phyloP scores from a whole-genome alignment of 1,140 invertebrate species.

The Sarcophaga peregrina region DNA sequence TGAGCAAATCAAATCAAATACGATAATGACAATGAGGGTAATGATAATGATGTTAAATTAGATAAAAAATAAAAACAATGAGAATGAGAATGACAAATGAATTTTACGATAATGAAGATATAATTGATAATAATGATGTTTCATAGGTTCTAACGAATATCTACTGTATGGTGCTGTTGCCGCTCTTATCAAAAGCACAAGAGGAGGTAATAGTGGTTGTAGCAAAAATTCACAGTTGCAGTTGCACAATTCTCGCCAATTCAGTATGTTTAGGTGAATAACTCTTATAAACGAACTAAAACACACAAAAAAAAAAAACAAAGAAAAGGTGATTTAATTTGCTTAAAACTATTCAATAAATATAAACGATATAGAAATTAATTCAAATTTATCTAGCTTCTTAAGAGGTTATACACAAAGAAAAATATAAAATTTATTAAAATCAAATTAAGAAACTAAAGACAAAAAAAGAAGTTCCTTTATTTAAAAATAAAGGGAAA shows the following conservation, averaged over 20 bases:
- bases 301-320: background rate
- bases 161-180: background rate
- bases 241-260: conserved; percentile 34
- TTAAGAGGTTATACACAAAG: background rate
- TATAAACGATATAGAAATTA: background rate
- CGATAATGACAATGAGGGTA: background rate
- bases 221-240: conserved; percentile 33
- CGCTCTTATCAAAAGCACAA: background rate
- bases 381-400: background rate
- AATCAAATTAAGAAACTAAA: background rate
- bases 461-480: background rate
- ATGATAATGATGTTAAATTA: background rate
- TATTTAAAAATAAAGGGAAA: background rate
- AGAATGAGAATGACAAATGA: background rate
- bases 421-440: background rate
- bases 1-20: background rate
- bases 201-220: conserved; percentile 21
- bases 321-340: conserved; percentile 29
- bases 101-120: background rate
- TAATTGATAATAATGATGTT: background rate
- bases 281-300: background rate
- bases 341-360: conserved; percentile 13
- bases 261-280: conserved; percentile 34
- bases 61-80: background rate
- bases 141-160: background rate